Evolutionary conservation across 2,888 invertebrate genomes (phyloP).

Genomic region (Prosapia bicincta): DNA sequence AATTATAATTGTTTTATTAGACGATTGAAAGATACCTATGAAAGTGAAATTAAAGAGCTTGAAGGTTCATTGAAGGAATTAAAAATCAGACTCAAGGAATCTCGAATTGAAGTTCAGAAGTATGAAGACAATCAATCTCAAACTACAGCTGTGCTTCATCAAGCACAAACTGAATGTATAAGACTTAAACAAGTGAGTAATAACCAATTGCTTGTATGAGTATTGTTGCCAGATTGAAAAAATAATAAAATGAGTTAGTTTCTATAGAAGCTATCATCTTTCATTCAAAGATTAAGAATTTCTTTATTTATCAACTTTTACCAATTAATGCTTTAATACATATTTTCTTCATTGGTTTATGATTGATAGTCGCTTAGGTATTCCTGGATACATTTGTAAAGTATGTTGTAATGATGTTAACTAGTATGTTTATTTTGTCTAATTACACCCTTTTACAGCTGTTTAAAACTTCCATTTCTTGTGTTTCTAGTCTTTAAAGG

Average conservation of each 20-base stretch:
- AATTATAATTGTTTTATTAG: conserved; percentile 51
- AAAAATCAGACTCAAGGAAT: conserved; percentile 62
- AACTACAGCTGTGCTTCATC: conserved; percentile 35
- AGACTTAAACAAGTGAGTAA: conserved; percentile 33
- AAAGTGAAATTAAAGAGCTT: conserved; percentile 63
- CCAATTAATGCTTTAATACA: too few species aligned
- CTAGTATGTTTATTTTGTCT: too few species aligned
- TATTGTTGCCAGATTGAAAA: too few species aligned
- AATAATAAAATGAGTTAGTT: too few species aligned
- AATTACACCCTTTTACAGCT: too few species aligned
- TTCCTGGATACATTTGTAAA: too few species aligned
- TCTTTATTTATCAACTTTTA: background rate
- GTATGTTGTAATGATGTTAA: too few species aligned
- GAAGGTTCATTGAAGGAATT: conserved; percentile 64
- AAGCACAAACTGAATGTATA: conserved; percentile 35
- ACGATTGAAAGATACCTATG: conserved; percentile 71
- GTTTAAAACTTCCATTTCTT: too few species aligned
- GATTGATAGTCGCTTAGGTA: too few species aligned
- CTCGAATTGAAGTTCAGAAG: conserved; percentile 60
- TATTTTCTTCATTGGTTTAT: too few species aligned
- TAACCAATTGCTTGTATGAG: background rate
- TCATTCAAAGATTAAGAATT: background rate
- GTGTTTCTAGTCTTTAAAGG: too few species aligned
- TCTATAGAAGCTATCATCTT: conserved; percentile 18
- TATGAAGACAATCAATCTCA: conserved; percentile 57